Evolutionary conservation across 2,888 invertebrate species (phyloP).

Genomic region (Epistrophe grossulariae): DNA sequence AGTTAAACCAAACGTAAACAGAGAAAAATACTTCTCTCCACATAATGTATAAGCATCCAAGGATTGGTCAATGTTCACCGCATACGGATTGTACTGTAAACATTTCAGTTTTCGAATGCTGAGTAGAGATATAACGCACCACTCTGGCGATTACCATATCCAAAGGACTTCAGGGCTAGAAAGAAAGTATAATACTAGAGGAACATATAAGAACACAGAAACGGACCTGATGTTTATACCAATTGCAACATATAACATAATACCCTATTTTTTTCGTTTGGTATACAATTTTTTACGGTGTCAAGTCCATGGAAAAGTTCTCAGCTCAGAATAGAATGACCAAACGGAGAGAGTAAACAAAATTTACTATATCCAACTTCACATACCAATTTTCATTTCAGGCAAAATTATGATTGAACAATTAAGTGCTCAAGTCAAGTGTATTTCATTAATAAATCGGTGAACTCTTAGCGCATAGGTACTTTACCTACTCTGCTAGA

Average conservation of each 20-base stretch:
- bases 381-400: too few species aligned
- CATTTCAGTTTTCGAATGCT: slow-evolving; percentile 66
- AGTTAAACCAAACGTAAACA: slow-evolving; percentile 67
- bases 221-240: neutral
- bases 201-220: neutral
- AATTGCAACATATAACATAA: neutral
- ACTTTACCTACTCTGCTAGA: too few species aligned
- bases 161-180: slow-evolving; percentile 34
- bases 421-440: too few species aligned
- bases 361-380: too few species aligned
- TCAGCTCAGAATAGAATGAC: too few species aligned
- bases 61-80: slow-evolving; percentile 67
- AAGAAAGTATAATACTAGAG: neutral
- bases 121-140: slow-evolving; percentile 64
- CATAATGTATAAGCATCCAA: slow-evolving; percentile 37
- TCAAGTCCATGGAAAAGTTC: too few species aligned
- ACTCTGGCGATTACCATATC: slow-evolving; percentile 59
- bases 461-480: too few species aligned
- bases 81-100: slow-evolving; percentile 67
- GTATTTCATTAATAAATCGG: too few species aligned
- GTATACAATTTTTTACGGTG: too few species aligned
- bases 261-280: slow-evolving; percentile 12
- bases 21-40: slow-evolving; percentile 56
- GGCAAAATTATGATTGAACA: too few species aligned
- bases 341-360: too few species aligned